phyloP scores from a whole-genome alignment of 2,888 invertebrate species.

The Atethmia centrago region DNA sequence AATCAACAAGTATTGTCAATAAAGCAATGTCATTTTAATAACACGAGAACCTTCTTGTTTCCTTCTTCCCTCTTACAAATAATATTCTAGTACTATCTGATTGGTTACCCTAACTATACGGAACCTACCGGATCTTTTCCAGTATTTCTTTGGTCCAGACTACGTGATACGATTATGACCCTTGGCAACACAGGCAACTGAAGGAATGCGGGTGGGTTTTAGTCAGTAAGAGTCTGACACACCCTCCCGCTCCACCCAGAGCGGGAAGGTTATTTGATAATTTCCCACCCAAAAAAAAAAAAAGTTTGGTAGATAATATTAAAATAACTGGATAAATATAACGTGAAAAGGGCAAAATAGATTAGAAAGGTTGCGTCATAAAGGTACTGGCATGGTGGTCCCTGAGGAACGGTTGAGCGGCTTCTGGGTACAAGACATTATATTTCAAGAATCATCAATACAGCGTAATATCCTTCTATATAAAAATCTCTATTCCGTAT shows the following conservation, averaged over 20 bases:
- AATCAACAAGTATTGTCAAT: background rate
- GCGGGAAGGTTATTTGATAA: no score
- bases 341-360: conserved; percentile 57
- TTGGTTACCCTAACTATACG: background rate
- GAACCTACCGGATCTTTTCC: background rate
- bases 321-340: conserved; percentile 63
- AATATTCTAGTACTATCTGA: background rate
- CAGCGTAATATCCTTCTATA: conserved; percentile 1
- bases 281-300: no score
- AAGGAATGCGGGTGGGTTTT: no score
- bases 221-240: no score
- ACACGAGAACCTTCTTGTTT: no score
- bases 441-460: conserved; percentile 46
- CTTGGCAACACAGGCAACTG: no score
- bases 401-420: conserved; percentile 49
- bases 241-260: no score
- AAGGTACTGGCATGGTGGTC: conserved; percentile 54
- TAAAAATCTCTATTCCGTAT: conserved; percentile 8
- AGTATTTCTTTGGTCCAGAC: conserved; percentile 4
- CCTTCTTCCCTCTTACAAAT: no score
- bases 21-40: no score
- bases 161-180: conserved; percentile 35
- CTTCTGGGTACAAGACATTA: conserved; percentile 30
- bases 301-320: conserved; percentile 43
- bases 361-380: conserved; percentile 56